Evolutionary conservation across 2,797 vertebrate species (phyloP), one percentile per base, ranked within the genome.

Genomic region (Enteromius mattozi): DNA sequence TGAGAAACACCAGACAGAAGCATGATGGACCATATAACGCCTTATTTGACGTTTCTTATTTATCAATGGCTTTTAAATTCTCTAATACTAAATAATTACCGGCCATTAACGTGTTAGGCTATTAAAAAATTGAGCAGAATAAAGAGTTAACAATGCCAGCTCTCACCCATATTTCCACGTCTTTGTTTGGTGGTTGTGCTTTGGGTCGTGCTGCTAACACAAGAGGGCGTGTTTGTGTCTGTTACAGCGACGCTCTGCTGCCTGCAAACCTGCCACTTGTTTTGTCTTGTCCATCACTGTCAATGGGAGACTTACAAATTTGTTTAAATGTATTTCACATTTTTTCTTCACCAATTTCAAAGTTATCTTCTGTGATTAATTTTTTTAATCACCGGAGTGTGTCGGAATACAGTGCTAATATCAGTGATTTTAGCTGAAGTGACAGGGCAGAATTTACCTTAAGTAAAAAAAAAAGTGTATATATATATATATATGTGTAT

Each of bases 181-280:
- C 88, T 90, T 89, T 91, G 87, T 91, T 89, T 82, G 40, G 56
- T 65, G 47, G 33, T 72, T 87, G 66, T 87, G 72, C 70, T 78
- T 86, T 68, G 75, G 68, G 80, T 82, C 79, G 69, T 75, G 42
- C 54, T 76, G 71, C 84, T 83, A 88, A 94, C 94, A 92, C 92
- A 91, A 95, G 94, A 92, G 94, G 94, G 94, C 94, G 93, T 90
- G 89, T 94, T 91, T 86, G 91, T 82, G 90, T 89, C 86, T 87
- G 86, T 85, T 82, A 78, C 83, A 69, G 76, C 65, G 59, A 47
- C 24, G 21, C 2, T 63, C 51, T 49, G 79, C 83, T 76, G 72
- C 47, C 63, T 70, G 56, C 71, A 74, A 65, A 69, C 84, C 71
- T 61, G 69, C 27, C 88, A 82, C 85, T 75, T 80, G 79, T 75